phyloP scores from a whole-genome alignment of 30 jellyfish, hydroid and myxozoan genomes.

The Cassiopea andromeda region DNA sequence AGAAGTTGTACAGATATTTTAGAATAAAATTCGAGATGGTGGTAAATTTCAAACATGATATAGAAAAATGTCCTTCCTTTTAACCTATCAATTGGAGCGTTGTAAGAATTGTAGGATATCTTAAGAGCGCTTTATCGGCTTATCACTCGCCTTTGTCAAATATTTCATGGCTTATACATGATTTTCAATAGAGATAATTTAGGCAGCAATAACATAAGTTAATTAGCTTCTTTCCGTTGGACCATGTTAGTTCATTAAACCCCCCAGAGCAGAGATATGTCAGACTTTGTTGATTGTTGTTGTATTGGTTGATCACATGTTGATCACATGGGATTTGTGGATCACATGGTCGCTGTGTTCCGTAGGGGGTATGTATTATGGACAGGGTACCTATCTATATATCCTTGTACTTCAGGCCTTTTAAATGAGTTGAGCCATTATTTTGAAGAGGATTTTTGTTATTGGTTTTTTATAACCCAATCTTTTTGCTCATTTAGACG shows the following conservation, averaged over 20 bases:
- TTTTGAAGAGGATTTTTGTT: too few species aligned
- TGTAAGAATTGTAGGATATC: neutral
- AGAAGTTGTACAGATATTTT: conserved; percentile 59
- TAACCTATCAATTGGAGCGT: neutral
- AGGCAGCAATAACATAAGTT: neutral
- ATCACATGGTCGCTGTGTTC: neutral
- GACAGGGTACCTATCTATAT: neutral
- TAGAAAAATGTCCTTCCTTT: neutral
- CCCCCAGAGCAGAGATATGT: neutral
- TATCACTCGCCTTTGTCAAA: neutral
- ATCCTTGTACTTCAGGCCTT: neutral
- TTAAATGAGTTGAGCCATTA: too few species aligned
- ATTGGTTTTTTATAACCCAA: too few species aligned
- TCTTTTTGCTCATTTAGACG: too few species aligned
- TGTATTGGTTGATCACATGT: neutral
- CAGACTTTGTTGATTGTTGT: neutral
- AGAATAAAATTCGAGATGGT: conserved; percentile 33
- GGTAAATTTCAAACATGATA: conserved; percentile 22
- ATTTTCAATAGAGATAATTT: neutral
- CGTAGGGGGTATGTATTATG: neutral
- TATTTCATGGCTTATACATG: neutral
- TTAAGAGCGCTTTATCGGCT: neutral
- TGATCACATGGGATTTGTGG: neutral
- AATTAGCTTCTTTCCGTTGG: neutral
- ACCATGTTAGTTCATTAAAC: neutral